Conservation (phyloP, 2,888 invertebrate genomes). For the Eretmocerus hayati region DNA sequence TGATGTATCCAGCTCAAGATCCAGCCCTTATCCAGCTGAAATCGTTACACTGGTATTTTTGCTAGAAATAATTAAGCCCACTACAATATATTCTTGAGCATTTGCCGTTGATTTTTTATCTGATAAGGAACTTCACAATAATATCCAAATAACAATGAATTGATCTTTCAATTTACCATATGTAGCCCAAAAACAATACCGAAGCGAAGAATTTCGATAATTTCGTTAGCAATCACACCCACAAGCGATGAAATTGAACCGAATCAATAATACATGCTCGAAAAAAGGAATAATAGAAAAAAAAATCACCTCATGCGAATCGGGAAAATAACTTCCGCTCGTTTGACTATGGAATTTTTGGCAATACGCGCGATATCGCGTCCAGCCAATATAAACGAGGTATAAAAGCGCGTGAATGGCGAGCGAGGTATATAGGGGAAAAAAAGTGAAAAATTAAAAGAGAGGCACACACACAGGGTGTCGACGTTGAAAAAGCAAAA, state of each 20-base stretch:
- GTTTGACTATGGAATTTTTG: conserved; percentile 27
- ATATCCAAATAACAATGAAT: too few species aligned
- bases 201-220: too few species aligned
- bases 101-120: too few species aligned
- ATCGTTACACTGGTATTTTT: conserved; percentile 6
- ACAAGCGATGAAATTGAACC: too few species aligned
- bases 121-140: too few species aligned
- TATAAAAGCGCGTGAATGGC: conserved; percentile 6
- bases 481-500: conserved; percentile 21
- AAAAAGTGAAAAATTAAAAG: conserved; percentile 4
- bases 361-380: conserved; percentile 23
- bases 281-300: conserved; percentile 26
- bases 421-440: conserved; percentile 9
- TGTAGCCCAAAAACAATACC: not conserved
- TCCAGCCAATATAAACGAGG: conserved; percentile 3
- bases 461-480: conserved; percentile 5
- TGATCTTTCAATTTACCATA: not conserved
- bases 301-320: conserved; percentile 29
- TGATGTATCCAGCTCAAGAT: conserved; percentile 1
- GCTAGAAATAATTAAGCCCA: conserved; percentile 21
- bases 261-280: too few species aligned
- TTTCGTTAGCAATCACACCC: too few species aligned
- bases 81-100: too few species aligned
- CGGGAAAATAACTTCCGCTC: conserved; percentile 40
- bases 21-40: not conserved